phyloP scores from a whole-genome alignment of 2,113 vertebrate genomes.

The Phrynosoma platyrhinos region DNA sequence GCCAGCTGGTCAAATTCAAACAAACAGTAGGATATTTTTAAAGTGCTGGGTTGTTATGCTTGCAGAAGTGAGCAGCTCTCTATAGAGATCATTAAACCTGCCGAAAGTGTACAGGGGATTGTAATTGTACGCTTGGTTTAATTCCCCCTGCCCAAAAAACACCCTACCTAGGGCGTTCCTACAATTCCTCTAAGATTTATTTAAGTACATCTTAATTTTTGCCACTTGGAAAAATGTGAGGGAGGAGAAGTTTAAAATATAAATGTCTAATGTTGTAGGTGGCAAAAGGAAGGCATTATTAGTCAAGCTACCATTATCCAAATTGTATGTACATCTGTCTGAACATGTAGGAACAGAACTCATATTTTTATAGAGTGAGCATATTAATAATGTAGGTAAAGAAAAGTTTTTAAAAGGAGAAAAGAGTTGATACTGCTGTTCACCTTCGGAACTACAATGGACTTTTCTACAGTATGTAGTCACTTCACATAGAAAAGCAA shows the following conservation, averaged over 20 bases:
- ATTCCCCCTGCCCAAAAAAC: too few species aligned
- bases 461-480: neutral
- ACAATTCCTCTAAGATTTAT: neutral
- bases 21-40: neutral
- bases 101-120: neutral
- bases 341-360: neutral
- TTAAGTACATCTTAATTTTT: neutral
- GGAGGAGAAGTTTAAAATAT: neutral
- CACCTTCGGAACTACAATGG: neutral
- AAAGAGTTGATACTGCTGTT: neutral
- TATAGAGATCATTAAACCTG: neutral
- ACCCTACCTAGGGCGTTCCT: too few species aligned
- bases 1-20: neutral
- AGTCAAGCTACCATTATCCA: neutral
- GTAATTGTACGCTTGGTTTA: neutral
- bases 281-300: neutral
- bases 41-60: neutral
- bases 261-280: too few species aligned
- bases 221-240: neutral
- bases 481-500: neutral
- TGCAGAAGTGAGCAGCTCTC: too few species aligned
- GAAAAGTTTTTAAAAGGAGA: neutral
- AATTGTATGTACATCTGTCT: neutral
- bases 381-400: neutral
- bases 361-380: neutral